Base-by-base conservation (phyloP, 2,888 invertebrate species). In the Drosophila testacea region DNA sequence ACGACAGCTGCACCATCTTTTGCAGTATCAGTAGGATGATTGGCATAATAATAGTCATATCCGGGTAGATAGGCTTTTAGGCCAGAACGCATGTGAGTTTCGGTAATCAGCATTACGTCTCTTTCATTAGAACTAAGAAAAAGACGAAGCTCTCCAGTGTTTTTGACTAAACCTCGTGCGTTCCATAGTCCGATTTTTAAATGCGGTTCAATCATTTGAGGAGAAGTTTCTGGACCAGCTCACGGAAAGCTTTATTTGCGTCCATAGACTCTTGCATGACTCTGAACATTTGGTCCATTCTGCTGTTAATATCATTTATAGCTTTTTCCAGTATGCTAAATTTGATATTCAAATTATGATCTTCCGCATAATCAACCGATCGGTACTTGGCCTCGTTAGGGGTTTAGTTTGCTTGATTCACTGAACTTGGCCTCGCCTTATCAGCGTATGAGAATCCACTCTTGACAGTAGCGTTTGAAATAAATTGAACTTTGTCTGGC, bases 171-270 rank as follows among this genome's bases (percentile, higher is more conserved):
- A 1, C 46, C 62, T 22, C 54, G 57, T 44, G 62, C 38, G 9
- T 63, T 71, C 60, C 55, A 69, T 7, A 69, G 56, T 41, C 64
- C 64, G 32, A 71, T 56, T 56, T 60, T 69, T 39, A 63, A 11
- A 6, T 10, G 27, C 32, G 11, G 0, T 1, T 46, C 36, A 1
- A 11, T 61, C 56, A 69, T 56, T 66, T 70, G 4, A 42, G 16
- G 0, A 51, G 32, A 3, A 51, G 27, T 1, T 27, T 56, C 5
- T 61, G 51, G 0, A 69, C 50, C 6, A 66, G 47, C 10, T 57
- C 57, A 28, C 41, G n/a, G 22, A 57, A 52, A 2, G 51, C 57
- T 28, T 36, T 64, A 13, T 47, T 52, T 6, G 55, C 27, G 0
- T 54, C 47, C 47, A 54, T 47, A 1, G 59, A 34, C 6, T 68